A percentile compares a stretch with the other conserved stretches of the same genome.
phyloP scores from a whole-genome alignment of 1,140 invertebrate species.

The Bombus waltoni region DNA sequence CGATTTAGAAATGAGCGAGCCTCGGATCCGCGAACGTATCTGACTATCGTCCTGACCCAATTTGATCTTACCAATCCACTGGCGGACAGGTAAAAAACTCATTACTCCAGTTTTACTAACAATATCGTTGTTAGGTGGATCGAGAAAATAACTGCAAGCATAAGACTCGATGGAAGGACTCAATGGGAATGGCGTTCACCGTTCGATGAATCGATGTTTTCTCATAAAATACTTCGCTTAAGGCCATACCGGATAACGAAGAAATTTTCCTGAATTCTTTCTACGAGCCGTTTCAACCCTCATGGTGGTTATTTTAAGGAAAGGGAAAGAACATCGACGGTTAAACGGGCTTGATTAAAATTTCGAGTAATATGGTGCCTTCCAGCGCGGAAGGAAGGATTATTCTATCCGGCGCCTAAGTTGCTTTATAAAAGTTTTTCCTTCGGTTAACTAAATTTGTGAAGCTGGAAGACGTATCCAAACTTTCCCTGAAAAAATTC shows the following conservation, averaged over 20 bases:
- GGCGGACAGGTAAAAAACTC: background rate
- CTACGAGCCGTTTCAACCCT: background rate
- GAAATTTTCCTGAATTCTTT: background rate
- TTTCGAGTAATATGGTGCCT: background rate
- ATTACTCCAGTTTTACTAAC: background rate
- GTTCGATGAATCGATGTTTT: background rate
- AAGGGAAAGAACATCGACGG: background rate
- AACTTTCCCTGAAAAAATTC: background rate
- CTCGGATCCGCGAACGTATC: background rate
- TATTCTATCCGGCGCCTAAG: background rate
- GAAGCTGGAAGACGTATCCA: background rate
- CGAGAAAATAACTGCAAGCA: background rate
- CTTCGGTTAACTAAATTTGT: too few relatives aligned
- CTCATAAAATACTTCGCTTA: constrained; percentile 9
- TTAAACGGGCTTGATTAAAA: constrained; percentile 14
- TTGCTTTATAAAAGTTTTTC: background rate
- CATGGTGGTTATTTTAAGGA: background rate
- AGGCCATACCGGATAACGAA: background rate
- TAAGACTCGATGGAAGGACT: background rate
- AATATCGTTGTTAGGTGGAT: background rate
- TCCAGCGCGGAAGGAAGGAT: background rate
- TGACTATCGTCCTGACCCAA: constrained; percentile 17
- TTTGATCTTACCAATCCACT: constrained; percentile 29
- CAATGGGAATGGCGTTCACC: too few relatives aligned
- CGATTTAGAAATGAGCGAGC: background rate